These are phyloP conservation scores for Aix galericulata DNA, from an alignment of 2,113 vertebrate species.

Conservation along the genomic window DNA sequence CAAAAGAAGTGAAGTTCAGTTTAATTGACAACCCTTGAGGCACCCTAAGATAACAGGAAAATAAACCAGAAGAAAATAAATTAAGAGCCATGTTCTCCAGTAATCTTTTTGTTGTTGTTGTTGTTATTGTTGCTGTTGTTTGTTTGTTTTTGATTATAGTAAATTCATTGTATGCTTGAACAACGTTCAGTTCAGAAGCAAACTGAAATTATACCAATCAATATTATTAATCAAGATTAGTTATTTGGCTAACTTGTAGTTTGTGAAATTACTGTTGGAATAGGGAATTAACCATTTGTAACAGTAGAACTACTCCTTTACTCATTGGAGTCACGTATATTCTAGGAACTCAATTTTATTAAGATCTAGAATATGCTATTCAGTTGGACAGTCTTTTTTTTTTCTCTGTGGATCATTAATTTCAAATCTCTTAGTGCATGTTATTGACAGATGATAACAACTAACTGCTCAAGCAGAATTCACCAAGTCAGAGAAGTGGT, in stretches of 20 bases:
- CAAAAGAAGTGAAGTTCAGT: constrained; percentile 74
- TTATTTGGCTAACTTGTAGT: background rate
- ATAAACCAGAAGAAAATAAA: background rate
- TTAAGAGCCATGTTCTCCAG: background rate
- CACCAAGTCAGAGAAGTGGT: background rate
- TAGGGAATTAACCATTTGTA: background rate
- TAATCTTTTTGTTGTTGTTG: background rate
- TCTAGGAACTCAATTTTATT: background rate
- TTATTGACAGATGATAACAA: background rate
- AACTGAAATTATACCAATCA: background rate
- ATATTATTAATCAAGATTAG: background rate
- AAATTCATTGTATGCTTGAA: background rate
- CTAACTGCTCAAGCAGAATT: background rate
- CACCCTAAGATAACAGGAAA: constrained; percentile 65
- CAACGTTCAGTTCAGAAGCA: background rate
- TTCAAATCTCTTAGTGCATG: background rate
- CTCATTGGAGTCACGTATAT: background rate
- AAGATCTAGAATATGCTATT: background rate
- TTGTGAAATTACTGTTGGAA: background rate
- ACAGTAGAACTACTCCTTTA: rapidly evolving
- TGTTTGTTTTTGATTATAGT: background rate
- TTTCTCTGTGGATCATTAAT: background rate
- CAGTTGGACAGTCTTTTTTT: background rate
- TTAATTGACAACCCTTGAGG: constrained; percentile 73
- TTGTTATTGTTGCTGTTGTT: too few relatives aligned